Base-by-base conservation (phyloP, 2,888 invertebrate genomes). In the Cristatella mucedo region DNA sequence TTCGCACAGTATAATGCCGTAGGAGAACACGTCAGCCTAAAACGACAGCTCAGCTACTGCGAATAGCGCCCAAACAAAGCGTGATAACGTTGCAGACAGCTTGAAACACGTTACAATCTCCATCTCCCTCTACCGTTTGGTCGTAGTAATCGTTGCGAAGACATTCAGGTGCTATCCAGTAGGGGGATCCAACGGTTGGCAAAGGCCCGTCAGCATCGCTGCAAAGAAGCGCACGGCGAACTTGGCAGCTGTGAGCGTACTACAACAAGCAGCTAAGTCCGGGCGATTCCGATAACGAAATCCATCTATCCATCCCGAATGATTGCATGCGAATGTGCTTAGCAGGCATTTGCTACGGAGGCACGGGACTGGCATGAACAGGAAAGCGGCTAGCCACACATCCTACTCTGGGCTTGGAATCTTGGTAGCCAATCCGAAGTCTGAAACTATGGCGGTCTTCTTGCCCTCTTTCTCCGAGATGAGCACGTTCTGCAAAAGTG, bases 81-180 rank as follows among this genome's bases (percentile, higher is more conserved):
- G n/a, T 26, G 7, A 26, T 26, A 26, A 26, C n/a, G n/a, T 11
- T 26, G n/a, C n/a, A n/a, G 7, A 26, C 26, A 26, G 7, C 7
- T n/a, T n/a, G n/a, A n/a, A n/a, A n/a, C n/a, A n/a, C n/a, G n/a
- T n/a, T n/a, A n/a, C n/a, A n/a, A n/a, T n/a, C n/a, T n/a, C n/a
- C n/a, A n/a, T n/a, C n/a, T n/a, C n/a, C n/a, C n/a, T 5, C 6
- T 16, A 67, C 68, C 57, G 66, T 65, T 50, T 70, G 67, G 52
- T 68, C 62, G 50, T 71, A 72, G 76, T 80, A 83, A 53, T 80
- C 76, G 41, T 86, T 87, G 60, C 82, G 81, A 45, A 95, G 75
- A 65, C 91, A 91, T 69, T 95, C 93, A 9, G 93, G 93, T 26
- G 91, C 87, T 80, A 93, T 89, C 89, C 91, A 95, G 72, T 89